Conservation (phyloP, 1,140 invertebrate genomes). For the Scaptomyza montana region DNA sequence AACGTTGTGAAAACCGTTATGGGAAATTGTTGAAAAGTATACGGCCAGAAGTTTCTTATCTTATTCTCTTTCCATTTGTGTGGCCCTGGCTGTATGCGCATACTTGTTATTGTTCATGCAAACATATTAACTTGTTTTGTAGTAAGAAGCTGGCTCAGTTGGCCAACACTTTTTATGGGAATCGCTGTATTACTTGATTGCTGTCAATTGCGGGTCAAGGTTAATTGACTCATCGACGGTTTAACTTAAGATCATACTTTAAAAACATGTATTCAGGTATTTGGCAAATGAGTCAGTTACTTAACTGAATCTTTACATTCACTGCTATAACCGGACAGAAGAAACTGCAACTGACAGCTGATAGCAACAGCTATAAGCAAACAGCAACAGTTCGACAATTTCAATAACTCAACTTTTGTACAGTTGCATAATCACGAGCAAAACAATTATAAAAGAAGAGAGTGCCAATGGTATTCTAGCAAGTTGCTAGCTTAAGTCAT, state of each 20-base stretch:
- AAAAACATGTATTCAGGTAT: background rate
- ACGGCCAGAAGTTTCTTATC: no score
- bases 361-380: background rate
- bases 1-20: no score
- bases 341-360: background rate
- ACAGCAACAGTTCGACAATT: conserved; percentile 21
- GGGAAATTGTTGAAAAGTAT: no score
- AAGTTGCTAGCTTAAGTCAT: conserved; percentile 53
- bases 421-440: conserved; percentile 33
- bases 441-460: conserved; percentile 14
- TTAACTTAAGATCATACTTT: conserved; percentile 14
- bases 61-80: no score
- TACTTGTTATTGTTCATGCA: background rate
- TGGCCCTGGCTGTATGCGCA: background rate
- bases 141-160: background rate
- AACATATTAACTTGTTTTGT: background rate
- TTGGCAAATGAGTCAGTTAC: background rate
- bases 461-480: conserved; percentile 41
- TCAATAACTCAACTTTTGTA: conserved; percentile 37
- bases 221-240: conserved; percentile 23
- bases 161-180: conserved; percentile 36
- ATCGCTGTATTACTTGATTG: conserved; percentile 42
- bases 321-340: background rate
- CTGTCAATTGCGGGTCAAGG: conserved; percentile 70
- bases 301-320: background rate